Conservation (phyloP, 2,888 invertebrate species). For the Formica aserva region DNA sequence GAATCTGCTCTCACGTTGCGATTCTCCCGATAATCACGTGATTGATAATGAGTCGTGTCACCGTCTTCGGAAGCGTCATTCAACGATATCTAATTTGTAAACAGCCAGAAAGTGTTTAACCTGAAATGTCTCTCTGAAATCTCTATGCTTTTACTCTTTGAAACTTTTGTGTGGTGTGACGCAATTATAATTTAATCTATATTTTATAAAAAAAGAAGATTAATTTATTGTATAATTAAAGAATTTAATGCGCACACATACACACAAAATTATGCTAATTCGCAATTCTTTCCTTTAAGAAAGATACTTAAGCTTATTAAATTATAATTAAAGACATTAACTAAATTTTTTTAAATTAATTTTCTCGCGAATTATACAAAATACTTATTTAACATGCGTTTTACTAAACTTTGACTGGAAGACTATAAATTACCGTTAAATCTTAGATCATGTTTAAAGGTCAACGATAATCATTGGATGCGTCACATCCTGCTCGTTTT, state of each 20-base stretch:
- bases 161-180: background rate
- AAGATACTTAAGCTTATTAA: background rate
- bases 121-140: background rate
- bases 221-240: background rate
- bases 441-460: background rate
- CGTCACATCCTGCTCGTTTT: background rate
- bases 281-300: background rate
- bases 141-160: background rate
- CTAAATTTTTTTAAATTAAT: background rate
- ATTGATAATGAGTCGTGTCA: constrained; percentile 22
- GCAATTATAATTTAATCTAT: background rate
- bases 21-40: constrained; percentile 30
- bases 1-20: constrained; percentile 23
- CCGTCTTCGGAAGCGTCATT: background rate
- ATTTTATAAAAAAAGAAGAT: background rate
- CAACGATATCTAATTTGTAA: constrained; percentile 9
- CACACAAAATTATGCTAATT: background rate
- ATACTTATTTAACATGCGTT: background rate
- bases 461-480: background rate
- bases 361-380: background rate
- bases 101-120: background rate
- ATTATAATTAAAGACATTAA: background rate
- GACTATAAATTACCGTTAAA: background rate
- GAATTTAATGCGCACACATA: background rate
- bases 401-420: background rate